A percentile compares a stretch with the other conserved stretches of the same genome.
Conservation (phyloP, 2,888 invertebrate species). For the Cephus rjabovi region DNA sequence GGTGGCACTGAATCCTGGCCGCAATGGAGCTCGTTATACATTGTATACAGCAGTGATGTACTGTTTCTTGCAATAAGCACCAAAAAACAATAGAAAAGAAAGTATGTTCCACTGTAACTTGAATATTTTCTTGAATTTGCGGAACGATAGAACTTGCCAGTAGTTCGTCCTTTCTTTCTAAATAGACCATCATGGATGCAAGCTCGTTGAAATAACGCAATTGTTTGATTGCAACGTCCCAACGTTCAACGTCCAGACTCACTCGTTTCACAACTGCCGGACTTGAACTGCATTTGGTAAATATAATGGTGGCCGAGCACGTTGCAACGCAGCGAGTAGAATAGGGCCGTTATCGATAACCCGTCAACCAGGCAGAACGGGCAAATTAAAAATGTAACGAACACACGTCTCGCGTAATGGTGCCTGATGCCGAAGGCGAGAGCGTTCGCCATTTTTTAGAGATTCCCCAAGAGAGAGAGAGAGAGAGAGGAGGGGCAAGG, state of each 20-base stretch:
- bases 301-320: constrained; percentile 9
- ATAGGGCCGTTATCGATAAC: constrained; percentile 38
- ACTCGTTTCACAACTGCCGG: constrained; percentile 15
- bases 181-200: no score
- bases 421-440: constrained; percentile 23
- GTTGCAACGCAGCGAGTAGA: constrained; percentile 1
- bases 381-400: constrained; percentile 49
- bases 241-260: constrained; percentile 18
- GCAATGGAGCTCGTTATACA: constrained; percentile 48
- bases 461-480: neutral
- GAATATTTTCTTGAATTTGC: no score
- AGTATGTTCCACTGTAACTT: no score
- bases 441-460: constrained; percentile 31
- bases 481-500: no score
- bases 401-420: constrained; percentile 24
- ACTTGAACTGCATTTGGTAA: constrained; percentile 12
- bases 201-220: neutral
- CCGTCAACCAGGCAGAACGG: constrained; percentile 33
- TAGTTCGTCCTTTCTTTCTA: constrained; percentile 4
- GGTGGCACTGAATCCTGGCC: neutral
- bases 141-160: neutral
- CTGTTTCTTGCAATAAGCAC: constrained; percentile 41
- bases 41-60: constrained; percentile 34
- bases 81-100: constrained; percentile 20
- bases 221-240: neutral